phyloP scores from a whole-genome alignment of 1,140 invertebrate genomes.

The Magallana angulata region DNA sequence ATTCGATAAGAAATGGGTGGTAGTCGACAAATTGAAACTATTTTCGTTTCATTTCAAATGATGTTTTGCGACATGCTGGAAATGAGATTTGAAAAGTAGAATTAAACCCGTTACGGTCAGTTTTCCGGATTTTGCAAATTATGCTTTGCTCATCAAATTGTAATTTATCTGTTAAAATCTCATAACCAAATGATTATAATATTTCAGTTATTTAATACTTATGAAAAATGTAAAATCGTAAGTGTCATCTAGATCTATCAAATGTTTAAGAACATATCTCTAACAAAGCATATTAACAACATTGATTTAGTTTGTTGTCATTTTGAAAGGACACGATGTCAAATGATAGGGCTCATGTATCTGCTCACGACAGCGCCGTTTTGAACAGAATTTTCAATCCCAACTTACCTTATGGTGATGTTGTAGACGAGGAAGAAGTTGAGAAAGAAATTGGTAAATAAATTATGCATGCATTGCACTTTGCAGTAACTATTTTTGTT shows the following conservation, averaged over 20 bases:
- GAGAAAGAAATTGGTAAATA: slow-evolving; percentile 23
- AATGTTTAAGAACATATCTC: background rate
- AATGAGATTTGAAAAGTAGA: background rate
- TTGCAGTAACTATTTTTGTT: too few relatives aligned
- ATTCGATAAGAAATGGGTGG: slow-evolving; percentile 5
- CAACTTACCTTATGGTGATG: slow-evolving; percentile 69
- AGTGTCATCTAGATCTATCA: background rate
- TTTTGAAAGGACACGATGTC: slow-evolving; percentile 1
- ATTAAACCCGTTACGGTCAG: too few relatives aligned
- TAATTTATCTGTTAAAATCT: too few relatives aligned
- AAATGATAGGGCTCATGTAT: slow-evolving; percentile 52
- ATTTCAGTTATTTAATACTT: too few relatives aligned
- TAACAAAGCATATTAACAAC: background rate
- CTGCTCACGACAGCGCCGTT: slow-evolving; percentile 70
- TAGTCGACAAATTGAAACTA: background rate
- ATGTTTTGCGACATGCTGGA: background rate
- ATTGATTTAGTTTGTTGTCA: background rate
- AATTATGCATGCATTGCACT: background rate
- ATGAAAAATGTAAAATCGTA: too few relatives aligned
- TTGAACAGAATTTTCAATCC: slow-evolving; percentile 73
- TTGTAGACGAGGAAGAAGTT: slow-evolving; percentile 57
- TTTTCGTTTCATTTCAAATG: slow-evolving; percentile 25
- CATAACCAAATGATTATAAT: too few relatives aligned
- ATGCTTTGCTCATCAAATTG: too few relatives aligned
- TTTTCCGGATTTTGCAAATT: too few relatives aligned